phyloP scores from a whole-genome alignment of 2,797 vertebrate species.

The Arnoldichthys spilopterus region DNA sequence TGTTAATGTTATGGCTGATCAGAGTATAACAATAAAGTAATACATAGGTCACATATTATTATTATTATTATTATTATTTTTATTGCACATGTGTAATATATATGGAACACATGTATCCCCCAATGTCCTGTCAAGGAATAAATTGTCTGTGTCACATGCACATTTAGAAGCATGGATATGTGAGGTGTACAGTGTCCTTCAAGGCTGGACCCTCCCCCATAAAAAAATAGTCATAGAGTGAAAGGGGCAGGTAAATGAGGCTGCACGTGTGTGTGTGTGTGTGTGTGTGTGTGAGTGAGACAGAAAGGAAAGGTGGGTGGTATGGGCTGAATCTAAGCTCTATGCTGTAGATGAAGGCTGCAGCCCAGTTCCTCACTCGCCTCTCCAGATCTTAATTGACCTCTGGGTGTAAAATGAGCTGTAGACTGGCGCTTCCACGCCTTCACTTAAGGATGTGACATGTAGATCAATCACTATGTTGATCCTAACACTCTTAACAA shows the following conservation, averaged over 20 bases:
- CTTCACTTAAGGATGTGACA: slow-evolving; percentile 73
- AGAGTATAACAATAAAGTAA: too few relatives aligned
- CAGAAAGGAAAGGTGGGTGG: slow-evolving; percentile 22
- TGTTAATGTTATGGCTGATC: too few relatives aligned
- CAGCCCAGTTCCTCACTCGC: slow-evolving; percentile 37
- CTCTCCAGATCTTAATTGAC: slow-evolving; percentile 66
- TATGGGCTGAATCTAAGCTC: slow-evolving; percentile 16
- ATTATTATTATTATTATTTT: too few relatives aligned
- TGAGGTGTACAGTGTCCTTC: slow-evolving; percentile 36
- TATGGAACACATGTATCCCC: neutral
- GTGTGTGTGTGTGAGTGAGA: slow-evolving; percentile 5
- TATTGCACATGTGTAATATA: neutral
- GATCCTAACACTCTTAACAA: slow-evolving; percentile 75
- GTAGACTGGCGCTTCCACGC: slow-evolving; percentile 55
- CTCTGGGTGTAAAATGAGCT: slow-evolving; percentile 61
- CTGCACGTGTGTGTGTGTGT: slow-evolving; percentile 28
- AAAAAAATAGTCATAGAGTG: slow-evolving; percentile 33
- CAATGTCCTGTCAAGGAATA: neutral
- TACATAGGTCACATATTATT: too few relatives aligned
- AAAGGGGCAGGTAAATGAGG: slow-evolving; percentile 51
- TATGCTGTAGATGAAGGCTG: slow-evolving; percentile 26
- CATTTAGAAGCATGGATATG: neutral
- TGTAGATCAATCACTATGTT: slow-evolving; percentile 77
- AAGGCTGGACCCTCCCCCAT: slow-evolving; percentile 50
- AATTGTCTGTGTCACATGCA: slow-evolving; percentile 1